A percentile compares a stretch with the other conserved stretches of the same genome.
phyloP scores from a whole-genome alignment of 2,888 invertebrate genomes.

The Cantharis rustica region DNA sequence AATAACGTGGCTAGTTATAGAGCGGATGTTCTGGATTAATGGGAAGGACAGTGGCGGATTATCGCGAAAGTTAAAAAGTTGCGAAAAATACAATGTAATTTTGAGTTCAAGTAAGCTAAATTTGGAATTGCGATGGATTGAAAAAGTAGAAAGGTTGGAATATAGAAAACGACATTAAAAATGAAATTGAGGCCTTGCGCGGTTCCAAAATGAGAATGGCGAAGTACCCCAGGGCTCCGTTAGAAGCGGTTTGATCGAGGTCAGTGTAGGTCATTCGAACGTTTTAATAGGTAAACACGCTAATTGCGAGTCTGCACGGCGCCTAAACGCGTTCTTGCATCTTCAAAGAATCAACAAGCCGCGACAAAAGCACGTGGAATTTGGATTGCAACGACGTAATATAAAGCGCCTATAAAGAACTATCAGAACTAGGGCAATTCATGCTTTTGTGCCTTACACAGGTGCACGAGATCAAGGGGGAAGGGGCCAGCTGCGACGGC shows the following conservation, averaged over 20 bases:
- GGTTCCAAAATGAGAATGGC: conserved; percentile 14
- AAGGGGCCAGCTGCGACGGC: conserved; percentile 37
- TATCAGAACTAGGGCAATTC: conserved; percentile 48
- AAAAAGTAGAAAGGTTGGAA: background rate
- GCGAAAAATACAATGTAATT: no score
- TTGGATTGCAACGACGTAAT: conserved; percentile 37
- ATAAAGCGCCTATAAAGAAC: conserved; percentile 31
- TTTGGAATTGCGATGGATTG: background rate
- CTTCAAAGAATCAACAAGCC: conserved; percentile 44
- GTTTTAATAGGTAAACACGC: conserved; percentile 43
- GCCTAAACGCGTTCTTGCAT: conserved; percentile 38
- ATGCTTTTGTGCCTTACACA: conserved; percentile 40
- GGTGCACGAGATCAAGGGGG: conserved; percentile 37
- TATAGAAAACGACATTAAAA: background rate
- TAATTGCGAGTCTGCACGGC: conserved; percentile 46
- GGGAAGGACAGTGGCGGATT: no score
- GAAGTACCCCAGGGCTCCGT: conserved; percentile 18
- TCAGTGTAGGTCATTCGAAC: conserved; percentile 41
- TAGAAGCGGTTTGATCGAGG: conserved; percentile 33
- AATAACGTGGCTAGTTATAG: no score
- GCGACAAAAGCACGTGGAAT: conserved; percentile 44
- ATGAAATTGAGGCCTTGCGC: conserved; percentile 1
- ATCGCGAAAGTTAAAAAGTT: no score
- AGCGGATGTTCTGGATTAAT: no score
- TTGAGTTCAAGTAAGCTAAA: no score